Percentiles rank a stretch among this genome's conserved stretches.
Evolutionary conservation across 2,113 vertebrate species (phyloP).

Genomic region (Odontophorus gujanensis): DNA sequence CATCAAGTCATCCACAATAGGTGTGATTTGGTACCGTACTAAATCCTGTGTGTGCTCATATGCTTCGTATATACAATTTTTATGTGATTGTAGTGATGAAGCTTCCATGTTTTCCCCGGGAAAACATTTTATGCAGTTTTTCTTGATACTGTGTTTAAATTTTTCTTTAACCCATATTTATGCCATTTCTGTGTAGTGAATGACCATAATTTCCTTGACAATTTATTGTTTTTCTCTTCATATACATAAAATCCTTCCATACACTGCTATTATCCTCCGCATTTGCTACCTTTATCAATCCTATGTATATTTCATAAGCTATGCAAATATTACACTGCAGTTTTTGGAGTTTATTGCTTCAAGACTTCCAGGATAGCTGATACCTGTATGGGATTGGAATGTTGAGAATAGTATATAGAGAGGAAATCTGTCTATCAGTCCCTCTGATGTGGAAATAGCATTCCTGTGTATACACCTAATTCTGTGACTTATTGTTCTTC

Average conservation of each 20-base stretch:
- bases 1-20: neutral
- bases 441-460: neutral
- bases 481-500: neutral
- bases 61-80: neutral
- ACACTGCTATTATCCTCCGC: neutral
- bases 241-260: neutral
- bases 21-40: neutral
- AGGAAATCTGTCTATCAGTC: neutral
- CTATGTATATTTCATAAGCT: neutral
- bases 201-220: neutral
- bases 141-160: neutral
- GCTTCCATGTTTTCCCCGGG: neutral
- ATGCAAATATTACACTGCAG: neutral
- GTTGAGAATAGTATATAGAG: neutral
- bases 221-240: neutral
- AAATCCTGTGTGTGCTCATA: neutral
- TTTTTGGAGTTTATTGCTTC: neutral
- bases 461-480: neutral
- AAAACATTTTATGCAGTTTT: neutral
- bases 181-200: neutral
- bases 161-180: neutral
- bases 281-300: neutral
- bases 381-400: neutral
- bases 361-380: neutral
- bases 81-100: neutral